Percentiles rank a stretch among this genome's conserved stretches.
Conservation (phyloP, 2,113 vertebrate species). For the Nibea albiflora region DNA sequence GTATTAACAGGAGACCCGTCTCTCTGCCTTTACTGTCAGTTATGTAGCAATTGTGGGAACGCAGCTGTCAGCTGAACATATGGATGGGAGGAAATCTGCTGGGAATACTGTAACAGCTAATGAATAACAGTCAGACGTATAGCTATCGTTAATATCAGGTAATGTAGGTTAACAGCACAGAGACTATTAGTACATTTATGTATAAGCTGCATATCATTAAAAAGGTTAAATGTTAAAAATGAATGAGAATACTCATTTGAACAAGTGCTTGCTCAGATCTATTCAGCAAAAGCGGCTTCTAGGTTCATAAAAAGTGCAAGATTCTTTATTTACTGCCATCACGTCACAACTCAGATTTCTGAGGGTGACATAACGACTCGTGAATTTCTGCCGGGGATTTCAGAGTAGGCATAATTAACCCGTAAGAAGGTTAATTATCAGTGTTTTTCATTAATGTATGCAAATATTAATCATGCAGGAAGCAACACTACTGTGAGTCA, state of each 20-base stretch:
- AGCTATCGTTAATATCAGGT: neutral
- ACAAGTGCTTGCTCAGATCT: conserved; percentile 12
- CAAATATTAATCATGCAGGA: neutral
- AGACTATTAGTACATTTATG: neutral
- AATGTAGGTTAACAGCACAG: neutral
- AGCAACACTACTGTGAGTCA: neutral
- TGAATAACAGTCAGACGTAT: conserved; percentile 1
- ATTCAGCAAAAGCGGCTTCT: neutral
- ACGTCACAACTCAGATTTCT: neutral
- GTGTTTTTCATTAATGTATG: neutral
- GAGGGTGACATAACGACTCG: neutral
- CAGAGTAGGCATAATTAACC: neutral
- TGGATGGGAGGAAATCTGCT: neutral
- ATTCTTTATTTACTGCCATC: neutral
- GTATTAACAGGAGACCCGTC: neutral
- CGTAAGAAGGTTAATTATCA: neutral
- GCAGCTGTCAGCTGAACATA: neutral
- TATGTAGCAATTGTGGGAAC: neutral
- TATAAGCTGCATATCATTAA: conserved; percentile 11
- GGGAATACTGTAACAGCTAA: neutral
- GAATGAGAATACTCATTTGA: neutral
- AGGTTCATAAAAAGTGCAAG: neutral
- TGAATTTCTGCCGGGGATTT: neutral
- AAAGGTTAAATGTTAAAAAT: neutral
- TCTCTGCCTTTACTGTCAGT: too few relatives aligned